phyloP scores from a whole-genome alignment of 1,140 invertebrate genomes.

The Drosophila melanica region DNA sequence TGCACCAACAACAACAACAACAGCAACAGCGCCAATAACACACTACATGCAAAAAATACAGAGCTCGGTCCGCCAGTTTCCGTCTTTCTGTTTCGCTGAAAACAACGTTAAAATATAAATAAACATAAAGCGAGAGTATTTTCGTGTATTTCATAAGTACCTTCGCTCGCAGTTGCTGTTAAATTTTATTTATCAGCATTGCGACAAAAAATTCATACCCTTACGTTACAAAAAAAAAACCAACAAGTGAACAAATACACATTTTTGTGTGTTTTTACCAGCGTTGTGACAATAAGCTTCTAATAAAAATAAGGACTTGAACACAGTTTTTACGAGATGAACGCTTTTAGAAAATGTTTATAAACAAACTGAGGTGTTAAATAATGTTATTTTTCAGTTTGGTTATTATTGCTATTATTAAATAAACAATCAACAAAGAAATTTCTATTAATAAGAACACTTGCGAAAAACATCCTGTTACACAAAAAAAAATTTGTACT shows the following conservation, averaged over 20 bases:
- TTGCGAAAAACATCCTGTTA: not conserved
- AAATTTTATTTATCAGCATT: conserved; percentile 63
- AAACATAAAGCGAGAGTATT: not conserved
- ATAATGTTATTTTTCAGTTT: not conserved
- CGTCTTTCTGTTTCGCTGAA: conserved; percentile 17
- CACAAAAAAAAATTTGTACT: not conserved
- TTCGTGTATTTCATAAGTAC: conserved; percentile 30
- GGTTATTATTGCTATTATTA: too few relatives aligned
- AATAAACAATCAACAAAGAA: too few relatives aligned
- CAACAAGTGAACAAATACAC: conserved; percentile 2
- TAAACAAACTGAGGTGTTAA: not conserved
- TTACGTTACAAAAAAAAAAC: conserved; percentile 5
- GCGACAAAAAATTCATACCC: conserved; percentile 43
- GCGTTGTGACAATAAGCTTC: not conserved
- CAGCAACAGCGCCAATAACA: conserved; percentile 23
- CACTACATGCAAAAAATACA: conserved; percentile 38
- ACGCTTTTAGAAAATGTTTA: not conserved
- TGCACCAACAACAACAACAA: conserved; percentile 24
- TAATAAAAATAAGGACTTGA: not conserved
- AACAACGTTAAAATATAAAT: conserved; percentile 25
- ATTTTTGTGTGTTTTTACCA: not conserved
- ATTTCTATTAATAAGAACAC: not conserved
- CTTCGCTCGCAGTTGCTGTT: conserved; percentile 19
- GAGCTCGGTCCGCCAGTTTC: conserved; percentile 25
- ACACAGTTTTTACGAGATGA: not conserved